phyloP scores from a whole-genome alignment of 2,888 invertebrate genomes.

The Drosophila maculinotata region DNA sequence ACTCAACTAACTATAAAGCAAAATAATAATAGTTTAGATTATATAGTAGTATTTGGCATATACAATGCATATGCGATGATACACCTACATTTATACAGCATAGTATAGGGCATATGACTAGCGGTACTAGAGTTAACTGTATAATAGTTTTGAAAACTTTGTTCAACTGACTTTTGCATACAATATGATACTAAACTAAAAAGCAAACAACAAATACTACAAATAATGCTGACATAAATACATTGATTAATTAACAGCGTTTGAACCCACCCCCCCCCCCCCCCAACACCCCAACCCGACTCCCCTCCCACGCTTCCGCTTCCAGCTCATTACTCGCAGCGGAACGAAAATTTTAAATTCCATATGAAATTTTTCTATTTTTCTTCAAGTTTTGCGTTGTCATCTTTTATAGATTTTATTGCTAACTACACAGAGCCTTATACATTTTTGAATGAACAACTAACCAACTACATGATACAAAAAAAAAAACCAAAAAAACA shows the following conservation, averaged over 20 bases:
- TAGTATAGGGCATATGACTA: slow-evolving; percentile 27
- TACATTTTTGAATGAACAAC: slow-evolving; percentile 58
- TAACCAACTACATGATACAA: slow-evolving; percentile 43
- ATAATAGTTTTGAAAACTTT: slow-evolving; percentile 44
- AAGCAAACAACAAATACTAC: slow-evolving; percentile 3
- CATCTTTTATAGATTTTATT: slow-evolving; percentile 35
- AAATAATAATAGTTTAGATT: slow-evolving; percentile 16
- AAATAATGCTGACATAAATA: slow-evolving; percentile 6
- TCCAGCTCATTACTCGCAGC: slow-evolving; percentile 37
- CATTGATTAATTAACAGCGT: slow-evolving; percentile 12
- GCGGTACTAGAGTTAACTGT: slow-evolving; percentile 53
- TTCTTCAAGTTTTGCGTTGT: slow-evolving; percentile 9
- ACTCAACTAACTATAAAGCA: slow-evolving; percentile 49
- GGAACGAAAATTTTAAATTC: slow-evolving; percentile 19
- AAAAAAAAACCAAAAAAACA: slow-evolving; percentile 19
- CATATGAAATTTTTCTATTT: slow-evolving; percentile 2
- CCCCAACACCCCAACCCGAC: too few species aligned
- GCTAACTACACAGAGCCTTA: slow-evolving; percentile 70
- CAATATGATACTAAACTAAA: background rate
- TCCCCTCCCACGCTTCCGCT: slow-evolving; percentile 33
- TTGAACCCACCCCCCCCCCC: slow-evolving; percentile 34
- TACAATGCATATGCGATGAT: slow-evolving; percentile 26
- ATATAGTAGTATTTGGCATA: slow-evolving; percentile 16
- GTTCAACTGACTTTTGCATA: slow-evolving; percentile 41
- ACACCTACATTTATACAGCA: slow-evolving; percentile 8